Base-by-base conservation (phyloP, 2,113 vertebrate genomes). In the Antigone vipio region DNA sequence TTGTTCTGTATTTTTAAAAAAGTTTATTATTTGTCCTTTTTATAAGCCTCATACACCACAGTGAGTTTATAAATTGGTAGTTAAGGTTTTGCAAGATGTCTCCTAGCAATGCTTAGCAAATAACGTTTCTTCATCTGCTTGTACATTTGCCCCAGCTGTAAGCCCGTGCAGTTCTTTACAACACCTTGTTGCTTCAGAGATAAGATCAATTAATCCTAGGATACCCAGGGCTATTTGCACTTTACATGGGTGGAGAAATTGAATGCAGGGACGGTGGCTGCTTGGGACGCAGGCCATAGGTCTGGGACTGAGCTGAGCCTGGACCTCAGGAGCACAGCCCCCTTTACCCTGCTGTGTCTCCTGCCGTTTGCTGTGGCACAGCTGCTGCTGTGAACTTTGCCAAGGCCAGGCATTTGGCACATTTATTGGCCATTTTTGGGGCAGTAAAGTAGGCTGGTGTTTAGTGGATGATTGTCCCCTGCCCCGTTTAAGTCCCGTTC, bases 21-120 rank as follows among this genome's bases (percentile, higher is more conserved):
- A 40, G 75, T 71, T 66, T 73, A 10, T 66, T 91, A 40, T 92
- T 80, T 83, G 35, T 72, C 73, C 24, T 84, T 89, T 89, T 66
- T 30, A 8, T 78, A 78, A 72, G 15, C 52, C 40, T 92, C 24
- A 66, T 77, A 42, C 30, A 47, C 56, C 13, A 18, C 55, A 26
- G 23, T 42, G 52, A 88, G 35, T 83, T 89, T 84, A 77, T 67
- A 78, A 90, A 71, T 86, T 34, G 30, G 29, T 88, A 62, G 24
- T 77, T 89, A 77, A 88, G 40, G n/a, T 91, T 83, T 80, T 2
- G 3, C 64, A 83, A 89, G 75, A 53, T 67, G n/a, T 86, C 64
- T 92, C 63, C 55, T 79, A 60, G 72, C 68, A 59, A n/a, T 90
- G 68, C 52, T 69, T 76, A 88, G 50, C 29, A 81, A 79, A 49